Evolutionary conservation across 2,113 vertebrate genomes (phyloP), one percentile per base, ranked within the genome.

Genomic region (Mirza zaza): DNA sequence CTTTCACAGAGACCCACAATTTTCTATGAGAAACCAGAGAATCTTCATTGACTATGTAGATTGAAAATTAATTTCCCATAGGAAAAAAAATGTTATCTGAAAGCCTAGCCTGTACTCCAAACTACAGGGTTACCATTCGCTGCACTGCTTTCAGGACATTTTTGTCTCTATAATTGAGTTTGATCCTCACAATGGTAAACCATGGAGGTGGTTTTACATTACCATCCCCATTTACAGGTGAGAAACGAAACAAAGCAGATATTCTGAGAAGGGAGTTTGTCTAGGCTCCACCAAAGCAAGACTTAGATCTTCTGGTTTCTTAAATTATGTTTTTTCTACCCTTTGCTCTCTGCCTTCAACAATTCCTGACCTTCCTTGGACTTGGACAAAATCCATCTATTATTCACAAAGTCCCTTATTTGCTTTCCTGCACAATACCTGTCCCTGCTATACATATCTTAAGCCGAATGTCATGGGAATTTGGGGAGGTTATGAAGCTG

Each of bases 1-100:
- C 67, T 95, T 50, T 85, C 80, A 48, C 27, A 90, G 52, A 93
- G 25, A 94, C 50, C 9, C 21, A 83, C 59, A 85, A 10, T 70
- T 77, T 94, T 85, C 39, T 90, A 80, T 50, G 14, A 93, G 61
- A 63, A 25, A 87, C 29, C 75, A 90, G 84, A 39, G 89, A 71
- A 94, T 86, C 23, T 71, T 92, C 45, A 80, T 34, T 81, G 59
- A 92, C 52, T 57, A 75, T 8, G 65, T 11, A 88, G 34, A 85
- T 86, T 68, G 52, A 92, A 97, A 93, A 95, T 87, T 48, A 94
- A 92, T 87, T 87, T 34, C 48, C 45, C 36, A 42, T 15, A 82
- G 59, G 12, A 36, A 80, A 94, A 83, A 77, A 85, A 36, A 65
- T 79, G 4, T 73, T 88, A 87, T 63, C 42, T 73, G 42, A 68